Conservation (phyloP, 2,888 invertebrate genomes). For the Stenotaenia linearis region DNA sequence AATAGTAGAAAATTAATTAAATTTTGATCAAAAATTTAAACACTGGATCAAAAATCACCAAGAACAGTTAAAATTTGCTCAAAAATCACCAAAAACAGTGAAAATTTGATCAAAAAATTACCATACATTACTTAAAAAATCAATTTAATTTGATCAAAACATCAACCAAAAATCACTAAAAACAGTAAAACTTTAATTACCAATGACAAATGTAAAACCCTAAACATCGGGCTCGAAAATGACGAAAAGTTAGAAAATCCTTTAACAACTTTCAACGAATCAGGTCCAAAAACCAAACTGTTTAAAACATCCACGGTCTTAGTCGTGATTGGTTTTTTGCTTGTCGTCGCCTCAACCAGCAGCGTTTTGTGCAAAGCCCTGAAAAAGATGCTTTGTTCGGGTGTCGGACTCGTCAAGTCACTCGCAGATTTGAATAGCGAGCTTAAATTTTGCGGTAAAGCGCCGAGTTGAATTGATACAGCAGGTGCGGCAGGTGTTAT, state of each 20-base stretch:
- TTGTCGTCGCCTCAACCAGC: neutral
- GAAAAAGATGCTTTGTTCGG: neutral
- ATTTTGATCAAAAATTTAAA: too few relatives aligned
- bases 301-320: neutral
- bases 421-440: neutral
- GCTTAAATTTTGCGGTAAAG: neutral
- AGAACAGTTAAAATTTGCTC: too few relatives aligned
- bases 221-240: conserved; percentile 38
- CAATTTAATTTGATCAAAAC: too few relatives aligned
- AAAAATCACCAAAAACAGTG: too few relatives aligned
- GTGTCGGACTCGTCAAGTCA: neutral
- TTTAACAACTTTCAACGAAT: neutral
- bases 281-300: neutral
- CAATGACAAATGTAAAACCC: conserved; percentile 37
- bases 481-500: neutral
- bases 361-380: neutral
- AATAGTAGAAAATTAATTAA: too few relatives aligned
- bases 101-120: too few relatives aligned
- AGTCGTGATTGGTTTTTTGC: neutral
- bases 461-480: neutral
- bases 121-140: too few relatives aligned
- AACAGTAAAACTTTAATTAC: too few relatives aligned
- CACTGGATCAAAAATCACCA: too few relatives aligned
- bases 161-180: too few relatives aligned
- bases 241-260: conserved; percentile 35